Evolutionary conservation across 2,888 invertebrate species (phyloP).

Genomic region (Heteropelma amictum): DNA sequence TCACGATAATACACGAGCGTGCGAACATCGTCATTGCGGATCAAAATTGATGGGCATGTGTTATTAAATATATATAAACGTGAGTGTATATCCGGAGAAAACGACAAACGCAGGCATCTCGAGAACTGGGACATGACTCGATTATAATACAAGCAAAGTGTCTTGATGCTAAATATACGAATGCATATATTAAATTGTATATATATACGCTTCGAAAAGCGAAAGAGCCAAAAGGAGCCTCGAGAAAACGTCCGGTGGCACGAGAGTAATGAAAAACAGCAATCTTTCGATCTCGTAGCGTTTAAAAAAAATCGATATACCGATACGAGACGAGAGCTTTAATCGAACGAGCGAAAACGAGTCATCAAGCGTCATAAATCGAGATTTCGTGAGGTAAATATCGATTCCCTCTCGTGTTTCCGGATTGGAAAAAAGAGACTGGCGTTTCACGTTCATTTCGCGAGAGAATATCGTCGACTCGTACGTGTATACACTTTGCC

Average conservation of each 20-base stretch:
- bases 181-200: background rate
- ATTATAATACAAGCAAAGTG: slow-evolving; percentile 1
- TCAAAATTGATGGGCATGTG: slow-evolving; percentile 43
- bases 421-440: slow-evolving; percentile 14
- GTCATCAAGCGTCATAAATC: slow-evolving; percentile 18
- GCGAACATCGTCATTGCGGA: slow-evolving; percentile 10
- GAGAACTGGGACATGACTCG: slow-evolving; percentile 43
- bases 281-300: no score
- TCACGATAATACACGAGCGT: background rate
- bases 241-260: slow-evolving; percentile 3
- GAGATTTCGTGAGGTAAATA: slow-evolving; percentile 1
- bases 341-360: slow-evolving; percentile 18
- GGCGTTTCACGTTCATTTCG: background rate
- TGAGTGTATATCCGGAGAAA: slow-evolving; percentile 51
- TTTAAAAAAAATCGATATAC: no score
- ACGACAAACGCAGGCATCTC: slow-evolving; percentile 30
- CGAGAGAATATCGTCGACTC: background rate
- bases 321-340: slow-evolving; percentile 7
- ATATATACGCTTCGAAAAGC: slow-evolving; percentile 5
- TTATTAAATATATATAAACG: no score
- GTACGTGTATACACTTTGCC: background rate
- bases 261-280: slow-evolving; percentile 17
- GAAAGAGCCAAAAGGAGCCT: slow-evolving; percentile 28
- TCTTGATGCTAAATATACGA: background rate
- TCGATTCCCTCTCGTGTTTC: background rate